Percentiles rank a stretch among this genome's conserved stretches.
Conservation (phyloP, 2,797 vertebrate genomes). For the Cottoperca gobio region DNA sequence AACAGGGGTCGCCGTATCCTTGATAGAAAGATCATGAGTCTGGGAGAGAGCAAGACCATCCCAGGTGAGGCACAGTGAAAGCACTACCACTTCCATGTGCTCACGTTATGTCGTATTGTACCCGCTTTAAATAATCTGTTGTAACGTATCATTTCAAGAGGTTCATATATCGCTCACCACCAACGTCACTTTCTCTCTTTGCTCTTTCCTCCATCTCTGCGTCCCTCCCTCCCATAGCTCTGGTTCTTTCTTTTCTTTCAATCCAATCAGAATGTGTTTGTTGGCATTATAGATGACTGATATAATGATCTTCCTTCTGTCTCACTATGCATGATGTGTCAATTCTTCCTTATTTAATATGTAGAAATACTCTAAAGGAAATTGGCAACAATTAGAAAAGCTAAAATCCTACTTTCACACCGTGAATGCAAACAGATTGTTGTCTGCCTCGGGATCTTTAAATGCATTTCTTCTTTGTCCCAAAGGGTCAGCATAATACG, state of each 20-base stretch:
- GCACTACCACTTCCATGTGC: background rate
- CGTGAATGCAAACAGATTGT: background rate
- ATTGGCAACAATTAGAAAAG: background rate
- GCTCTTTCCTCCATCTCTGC: background rate
- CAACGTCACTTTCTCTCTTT: background rate
- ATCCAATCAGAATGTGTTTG: slow-evolving; percentile 5
- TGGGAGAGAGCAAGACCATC: slow-evolving; percentile 90
- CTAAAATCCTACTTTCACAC: background rate
- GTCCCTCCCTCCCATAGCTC: background rate
- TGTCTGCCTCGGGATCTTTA: background rate
- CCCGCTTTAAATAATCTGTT: background rate
- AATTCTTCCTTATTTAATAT: background rate
- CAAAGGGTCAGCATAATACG: background rate
- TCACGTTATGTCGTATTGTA: background rate
- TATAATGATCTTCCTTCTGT: no score
- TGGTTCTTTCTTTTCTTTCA: background rate
- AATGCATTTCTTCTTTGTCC: background rate
- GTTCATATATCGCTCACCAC: background rate
- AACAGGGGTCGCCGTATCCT: slow-evolving; percentile 96
- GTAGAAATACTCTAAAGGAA: background rate
- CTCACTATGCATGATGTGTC: background rate
- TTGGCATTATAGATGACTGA: no score
- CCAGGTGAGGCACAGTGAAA: slow-evolving; percentile 86
- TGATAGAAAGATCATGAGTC: slow-evolving; percentile 95
- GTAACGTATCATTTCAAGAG: background rate